Evolutionary conservation across 2,113 vertebrate species (phyloP).

Genomic region (Murina feae): DNA sequence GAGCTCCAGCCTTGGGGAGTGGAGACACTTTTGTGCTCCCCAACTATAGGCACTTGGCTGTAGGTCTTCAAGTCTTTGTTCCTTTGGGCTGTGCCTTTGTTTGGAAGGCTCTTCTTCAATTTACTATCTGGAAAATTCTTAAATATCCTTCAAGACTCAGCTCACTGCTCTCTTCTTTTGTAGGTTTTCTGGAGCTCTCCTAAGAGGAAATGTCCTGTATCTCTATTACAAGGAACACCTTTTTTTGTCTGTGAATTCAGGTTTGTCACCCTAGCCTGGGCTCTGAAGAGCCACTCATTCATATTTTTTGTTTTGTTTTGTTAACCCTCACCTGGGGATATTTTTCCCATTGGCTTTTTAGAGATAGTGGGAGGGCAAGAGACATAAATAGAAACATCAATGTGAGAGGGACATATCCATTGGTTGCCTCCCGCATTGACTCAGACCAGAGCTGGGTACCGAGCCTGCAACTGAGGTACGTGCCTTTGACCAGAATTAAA

Average conservation of each 20-base stretch:
- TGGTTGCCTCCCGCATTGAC: too few species aligned
- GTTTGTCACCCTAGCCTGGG: not conserved
- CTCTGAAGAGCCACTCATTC: not conserved
- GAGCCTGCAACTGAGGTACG: too few species aligned
- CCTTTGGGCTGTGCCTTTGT: not conserved
- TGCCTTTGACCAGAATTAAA: too few species aligned
- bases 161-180: not conserved
- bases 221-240: not conserved
- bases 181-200: not conserved
- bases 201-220: not conserved
- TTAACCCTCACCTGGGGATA: too few species aligned
- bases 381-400: too few species aligned
- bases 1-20: not conserved
- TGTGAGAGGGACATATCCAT: too few species aligned
- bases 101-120: not conserved
- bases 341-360: too few species aligned
- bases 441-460: too few species aligned
- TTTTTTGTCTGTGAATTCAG: not conserved
- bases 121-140: not conserved
- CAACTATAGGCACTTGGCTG: not conserved
- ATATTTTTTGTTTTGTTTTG: not conserved
- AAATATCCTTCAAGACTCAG: not conserved
- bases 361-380: too few species aligned
- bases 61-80: not conserved
- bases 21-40: not conserved